phyloP scores from a whole-genome alignment of 2,888 invertebrate genomes.

The Drosophila buzzatii region DNA sequence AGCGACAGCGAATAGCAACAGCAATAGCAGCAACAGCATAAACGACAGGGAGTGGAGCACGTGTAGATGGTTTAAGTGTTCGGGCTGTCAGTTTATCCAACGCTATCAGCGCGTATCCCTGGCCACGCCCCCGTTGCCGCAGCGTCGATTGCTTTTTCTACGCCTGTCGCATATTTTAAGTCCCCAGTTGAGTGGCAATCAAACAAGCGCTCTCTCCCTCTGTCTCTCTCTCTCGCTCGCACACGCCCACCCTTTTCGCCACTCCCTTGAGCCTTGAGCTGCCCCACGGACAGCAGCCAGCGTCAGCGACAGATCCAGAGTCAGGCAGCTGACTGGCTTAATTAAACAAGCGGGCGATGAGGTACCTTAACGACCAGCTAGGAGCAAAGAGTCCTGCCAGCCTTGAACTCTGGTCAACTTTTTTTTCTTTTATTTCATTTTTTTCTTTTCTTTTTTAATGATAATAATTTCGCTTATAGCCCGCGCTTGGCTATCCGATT shows the following conservation, averaged over 20 bases:
- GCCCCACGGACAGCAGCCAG: constrained; percentile 1
- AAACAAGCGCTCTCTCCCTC: constrained; percentile 43
- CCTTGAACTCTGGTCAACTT: constrained; percentile 53
- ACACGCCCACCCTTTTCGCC: constrained; percentile 25
- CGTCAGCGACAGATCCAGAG: neutral
- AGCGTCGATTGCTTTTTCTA: constrained; percentile 71
- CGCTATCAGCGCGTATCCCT: constrained; percentile 16
- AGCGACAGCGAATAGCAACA: constrained; percentile 43
- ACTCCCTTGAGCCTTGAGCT: constrained; percentile 25
- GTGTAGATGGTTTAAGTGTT: constrained; percentile 70
- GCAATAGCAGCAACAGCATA: constrained; percentile 21
- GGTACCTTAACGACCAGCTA: constrained; percentile 69
- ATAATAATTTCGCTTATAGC: constrained; percentile 71
- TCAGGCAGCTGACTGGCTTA: constrained; percentile 66
- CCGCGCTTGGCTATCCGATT: constrained; percentile 19
- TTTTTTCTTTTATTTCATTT: constrained; percentile 2
- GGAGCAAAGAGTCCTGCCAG: constrained; percentile 13
- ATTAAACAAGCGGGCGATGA: constrained; percentile 68
- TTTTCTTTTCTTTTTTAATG: constrained; percentile 50
- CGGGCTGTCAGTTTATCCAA: constrained; percentile 56
- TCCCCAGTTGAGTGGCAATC: constrained; percentile 79
- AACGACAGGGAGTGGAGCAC: constrained; percentile 43
- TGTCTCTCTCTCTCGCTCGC: constrained; percentile 8
- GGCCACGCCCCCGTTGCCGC: constrained; percentile 40
- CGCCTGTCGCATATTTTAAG: constrained; percentile 79